A percentile compares a stretch with the other conserved stretches of the same genome.
Evolutionary conservation across 1,140 invertebrate genomes (phyloP).

Genomic region (Hypothenemus hampei): DNA sequence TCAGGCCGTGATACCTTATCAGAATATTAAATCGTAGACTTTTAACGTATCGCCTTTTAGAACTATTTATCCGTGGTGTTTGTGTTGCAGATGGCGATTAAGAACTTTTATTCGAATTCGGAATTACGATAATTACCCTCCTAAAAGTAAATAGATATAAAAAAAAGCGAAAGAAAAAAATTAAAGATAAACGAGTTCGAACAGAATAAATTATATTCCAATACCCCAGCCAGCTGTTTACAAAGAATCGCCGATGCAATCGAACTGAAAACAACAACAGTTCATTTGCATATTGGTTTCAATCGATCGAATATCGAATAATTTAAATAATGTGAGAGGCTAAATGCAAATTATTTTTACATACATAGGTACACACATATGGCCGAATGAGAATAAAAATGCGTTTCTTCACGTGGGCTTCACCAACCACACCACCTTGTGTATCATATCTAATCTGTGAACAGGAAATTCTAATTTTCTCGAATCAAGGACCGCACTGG

Average conservation of each 20-base stretch:
- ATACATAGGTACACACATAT: too few species aligned
- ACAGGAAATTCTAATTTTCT: conserved; percentile 29
- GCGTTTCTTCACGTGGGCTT: conserved; percentile 16
- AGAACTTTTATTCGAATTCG: too few species aligned
- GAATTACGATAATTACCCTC: too few species aligned
- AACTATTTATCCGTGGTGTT: too few species aligned
- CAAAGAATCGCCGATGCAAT: conserved; percentile 8
- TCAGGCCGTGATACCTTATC: too few species aligned
- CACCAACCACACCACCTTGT: too few species aligned
- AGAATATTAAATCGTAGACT: too few species aligned
- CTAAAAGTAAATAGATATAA: too few species aligned
- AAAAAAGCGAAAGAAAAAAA: too few species aligned
- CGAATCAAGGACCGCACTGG: conserved; percentile 16
- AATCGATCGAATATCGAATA: conserved; percentile 23
- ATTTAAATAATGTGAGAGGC: conserved; percentile 19
- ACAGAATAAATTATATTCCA: conserved; percentile 6
- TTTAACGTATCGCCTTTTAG: too few species aligned
- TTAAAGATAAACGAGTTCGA: neutral
- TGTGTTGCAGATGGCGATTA: too few species aligned
- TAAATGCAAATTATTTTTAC: conserved; percentile 23
- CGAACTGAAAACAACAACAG: neutral
- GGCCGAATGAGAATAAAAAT: too few species aligned
- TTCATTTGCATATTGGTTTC: conserved; percentile 20
- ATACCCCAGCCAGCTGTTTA: conserved; percentile 6
- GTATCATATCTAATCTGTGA: conserved; percentile 16